A percentile compares a stretch with the other conserved stretches of the same genome.
phyloP scores from a whole-genome alignment of 2,797 vertebrate genomes.

The Myotis daubentonii region DNA sequence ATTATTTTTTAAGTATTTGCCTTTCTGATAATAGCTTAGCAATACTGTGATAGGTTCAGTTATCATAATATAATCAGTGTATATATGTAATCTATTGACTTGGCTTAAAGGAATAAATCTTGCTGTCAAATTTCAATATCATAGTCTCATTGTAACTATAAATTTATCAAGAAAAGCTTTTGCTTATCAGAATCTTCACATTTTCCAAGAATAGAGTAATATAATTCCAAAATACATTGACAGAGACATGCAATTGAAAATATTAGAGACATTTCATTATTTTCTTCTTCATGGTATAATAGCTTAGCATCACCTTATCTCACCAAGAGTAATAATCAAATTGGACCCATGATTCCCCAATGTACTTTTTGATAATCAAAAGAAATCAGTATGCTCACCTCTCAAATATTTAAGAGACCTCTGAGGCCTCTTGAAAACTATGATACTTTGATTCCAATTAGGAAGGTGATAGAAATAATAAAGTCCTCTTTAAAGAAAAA shows the following conservation, averaged over 20 bases:
- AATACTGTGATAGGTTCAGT: constrained; percentile 58
- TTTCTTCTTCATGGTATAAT: not conserved
- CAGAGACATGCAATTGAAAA: constrained; percentile 16
- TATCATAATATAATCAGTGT: constrained; percentile 64
- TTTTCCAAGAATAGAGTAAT: constrained; percentile 57
- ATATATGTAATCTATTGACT: constrained; percentile 70
- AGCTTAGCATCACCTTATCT: not conserved
- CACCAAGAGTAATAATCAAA: constrained; percentile 31
- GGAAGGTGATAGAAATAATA: constrained; percentile 63
- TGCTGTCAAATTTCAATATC: constrained; percentile 67
- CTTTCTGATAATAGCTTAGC: constrained; percentile 69
- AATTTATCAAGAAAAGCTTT: constrained; percentile 67
- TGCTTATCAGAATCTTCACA: constrained; percentile 57
- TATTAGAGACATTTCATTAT: constrained; percentile 43
- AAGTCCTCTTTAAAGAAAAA: constrained; percentile 63
- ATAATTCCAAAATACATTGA: constrained; percentile 66
- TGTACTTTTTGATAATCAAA: constrained; percentile 65
- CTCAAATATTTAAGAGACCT: constrained; percentile 64
- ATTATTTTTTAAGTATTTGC: constrained; percentile 56
- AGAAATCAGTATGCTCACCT: constrained; percentile 50
- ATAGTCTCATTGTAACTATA: constrained; percentile 48
- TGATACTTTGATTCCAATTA: constrained; percentile 64
- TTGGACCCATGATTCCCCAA: constrained; percentile 37
- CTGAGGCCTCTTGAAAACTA: constrained; percentile 55
- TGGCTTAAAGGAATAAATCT: constrained; percentile 64